These are phyloP conservation scores for Tarsius wallacei DNA, from an alignment of 2,797 vertebrate species.

Conservation along the genomic window DNA sequence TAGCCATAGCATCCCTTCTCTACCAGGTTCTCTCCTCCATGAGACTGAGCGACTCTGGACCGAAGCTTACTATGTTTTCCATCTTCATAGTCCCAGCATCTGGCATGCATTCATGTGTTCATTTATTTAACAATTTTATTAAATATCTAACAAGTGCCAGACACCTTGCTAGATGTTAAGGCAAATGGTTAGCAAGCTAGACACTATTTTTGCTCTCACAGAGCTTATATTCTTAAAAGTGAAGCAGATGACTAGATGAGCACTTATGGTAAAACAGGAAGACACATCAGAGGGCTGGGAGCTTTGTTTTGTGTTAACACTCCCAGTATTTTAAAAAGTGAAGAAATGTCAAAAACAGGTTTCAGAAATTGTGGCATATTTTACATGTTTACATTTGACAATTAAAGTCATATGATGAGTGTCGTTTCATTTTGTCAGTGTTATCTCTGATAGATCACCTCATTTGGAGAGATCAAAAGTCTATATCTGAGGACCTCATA, in stretches of 20 bases:
- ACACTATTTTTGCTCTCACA: neutral
- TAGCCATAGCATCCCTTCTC: neutral
- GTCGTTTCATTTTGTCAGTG: neutral
- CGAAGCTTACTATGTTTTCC: neutral
- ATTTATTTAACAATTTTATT: slow-evolving; percentile 44
- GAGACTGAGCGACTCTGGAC: neutral
- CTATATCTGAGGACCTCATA: neutral
- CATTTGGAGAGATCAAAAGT: neutral
- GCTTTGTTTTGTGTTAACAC: neutral
- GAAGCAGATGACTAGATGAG: neutral
- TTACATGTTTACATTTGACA: neutral
- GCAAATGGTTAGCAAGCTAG: neutral
- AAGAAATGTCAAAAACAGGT: neutral
- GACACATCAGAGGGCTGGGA: neutral
- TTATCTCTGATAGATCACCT: neutral
- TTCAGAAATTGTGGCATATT: neutral
- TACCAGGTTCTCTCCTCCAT: neutral
- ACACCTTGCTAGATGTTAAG: neutral
- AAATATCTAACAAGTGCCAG: slow-evolving; percentile 1
- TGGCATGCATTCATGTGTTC: slow-evolving; percentile 20
- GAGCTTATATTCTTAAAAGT: neutral
- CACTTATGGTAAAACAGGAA: neutral
- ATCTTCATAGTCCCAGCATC: neutral
- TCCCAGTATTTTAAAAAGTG: neutral
- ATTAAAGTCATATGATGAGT: neutral